Evolutionary conservation across 2,113 vertebrate genomes (phyloP), one percentile per base, ranked within the genome.

Genomic region (Tyrannus savana): DNA sequence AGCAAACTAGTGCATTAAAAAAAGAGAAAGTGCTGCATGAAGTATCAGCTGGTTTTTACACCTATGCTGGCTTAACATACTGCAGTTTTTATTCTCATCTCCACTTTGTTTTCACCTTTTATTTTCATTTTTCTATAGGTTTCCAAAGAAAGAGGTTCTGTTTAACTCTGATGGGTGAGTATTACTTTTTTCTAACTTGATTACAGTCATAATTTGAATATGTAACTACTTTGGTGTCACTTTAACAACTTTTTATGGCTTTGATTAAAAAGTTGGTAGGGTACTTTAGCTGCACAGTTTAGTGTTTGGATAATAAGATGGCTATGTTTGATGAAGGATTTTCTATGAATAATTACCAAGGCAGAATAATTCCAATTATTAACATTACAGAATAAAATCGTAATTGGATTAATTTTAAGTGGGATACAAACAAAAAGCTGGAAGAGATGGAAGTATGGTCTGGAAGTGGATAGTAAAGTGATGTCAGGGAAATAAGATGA

Each of bases 91-190:
- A 73, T 47, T 71, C 35, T 79, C 10, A 8, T 69, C 18, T 79
- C 31, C 24, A 35, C 10, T 84, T 75, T 22, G 3, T 72, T 86
- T 80, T 63, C 1, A 3, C 13, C 4, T 56, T 82, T 69, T 47
- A 25, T 53, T 30, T 25, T 41, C 2, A 33, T 93, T 62, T 84
- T 68, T 41, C 22, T 81, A 4, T 35, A 96, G 93, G 63, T 62
- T 90, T 67, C 76, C 14, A 80, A 47, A 62, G 73, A 94, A 94
- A 84, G 31, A 89, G 67, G 62, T 84, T 96, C 94, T 78, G n/a
- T 95, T 86, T 95, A 95, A n/a, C 47, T 53, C 21, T 53, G 19
- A 64, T 25, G 50, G 50, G 89, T 91, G 63, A 96, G 94, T 96
- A 74, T 80, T 73, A 58, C 2, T 72, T 58, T 69, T 69, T 30